phyloP scores from a whole-genome alignment of 1,140 invertebrate species.

The Phortica variegata region DNA sequence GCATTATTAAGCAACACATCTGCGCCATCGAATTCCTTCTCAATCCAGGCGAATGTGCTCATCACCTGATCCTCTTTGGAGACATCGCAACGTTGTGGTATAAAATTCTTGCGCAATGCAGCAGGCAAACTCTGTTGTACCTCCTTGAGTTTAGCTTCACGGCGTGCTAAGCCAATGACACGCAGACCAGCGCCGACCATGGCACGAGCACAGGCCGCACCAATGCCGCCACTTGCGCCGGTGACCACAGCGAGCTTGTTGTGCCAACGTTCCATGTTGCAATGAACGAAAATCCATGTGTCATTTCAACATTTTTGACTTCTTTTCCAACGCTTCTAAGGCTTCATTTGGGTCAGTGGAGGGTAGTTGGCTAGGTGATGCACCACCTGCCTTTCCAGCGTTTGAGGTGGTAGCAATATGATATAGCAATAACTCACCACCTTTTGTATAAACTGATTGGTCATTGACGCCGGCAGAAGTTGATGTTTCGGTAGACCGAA shows the following conservation, averaged over 20 bases:
- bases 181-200: conserved; percentile 61
- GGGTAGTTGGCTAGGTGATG: no score
- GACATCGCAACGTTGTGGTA: conserved; percentile 64
- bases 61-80: conserved; percentile 67
- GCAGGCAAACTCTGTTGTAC: conserved; percentile 34
- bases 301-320: background rate
- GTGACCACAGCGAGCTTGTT: conserved; percentile 54
- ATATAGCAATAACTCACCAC: no score
- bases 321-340: conserved; percentile 4
- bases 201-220: conserved; percentile 57
- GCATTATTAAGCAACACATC: conserved; percentile 78
- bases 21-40: conserved; percentile 64
- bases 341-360: conserved; percentile 14
- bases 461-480: no score
- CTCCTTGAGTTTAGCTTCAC: conserved; percentile 63
- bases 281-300: background rate
- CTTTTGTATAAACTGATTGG: no score
- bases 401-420: no score
- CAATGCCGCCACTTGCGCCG: conserved; percentile 63
- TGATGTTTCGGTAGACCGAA: no score
- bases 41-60: conserved; percentile 67
- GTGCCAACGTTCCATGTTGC: conserved; percentile 49
- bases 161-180: conserved; percentile 71
- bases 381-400: no score
- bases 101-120: conserved; percentile 54